Evolutionary conservation across 2,797 vertebrate genomes (phyloP), one percentile per base, ranked within the genome.

Genomic region (Tiaroga cobitis): DNA sequence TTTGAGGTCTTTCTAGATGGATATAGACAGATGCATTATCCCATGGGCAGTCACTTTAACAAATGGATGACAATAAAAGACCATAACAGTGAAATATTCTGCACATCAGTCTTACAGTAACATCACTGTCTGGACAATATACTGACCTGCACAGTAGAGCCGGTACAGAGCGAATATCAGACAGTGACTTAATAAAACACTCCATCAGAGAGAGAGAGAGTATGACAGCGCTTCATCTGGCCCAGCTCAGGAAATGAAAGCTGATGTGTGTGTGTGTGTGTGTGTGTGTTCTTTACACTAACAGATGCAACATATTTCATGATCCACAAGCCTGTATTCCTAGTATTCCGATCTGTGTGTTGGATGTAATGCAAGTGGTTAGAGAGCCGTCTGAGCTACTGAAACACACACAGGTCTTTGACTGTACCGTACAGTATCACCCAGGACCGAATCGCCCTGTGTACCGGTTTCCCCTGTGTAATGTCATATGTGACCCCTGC

Each of bases 211-310:
- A 61, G 61, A 81, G 41, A 74, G 39, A 80, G 41, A 61, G 51
- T 77, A 86, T 88, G 88, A 89, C 41, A 49, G 90, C 74, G 59
- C 80, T 82, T 85, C 83, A 77, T 80, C 82, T 81, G 61, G 49
- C 91, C 92, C 92, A 91, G 89, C 89, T 90, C 94, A 94, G 95
- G 95, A 97, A 97, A 97, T 96, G 96, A 96, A 97, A 97, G 83
- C 63, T 80, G 79, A 73, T 85, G 86, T 87, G 41, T 74, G 70
- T 76, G 54, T 56, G 51, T 21, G 51, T 54, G 51, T 54, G 51
- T 49, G 41, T 41, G 41, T 41, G 41, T 41, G 41, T 41, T 10
- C 13, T 51, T 61, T 41, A 61, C 54, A 9, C 41, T 65, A 32
- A 79, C 77, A 46, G 39, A 81, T 37, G 32, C 67, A 54, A 54